Evolutionary conservation across 2,888 invertebrate genomes (phyloP).

Genomic region (Leptopilina myrica): DNA sequence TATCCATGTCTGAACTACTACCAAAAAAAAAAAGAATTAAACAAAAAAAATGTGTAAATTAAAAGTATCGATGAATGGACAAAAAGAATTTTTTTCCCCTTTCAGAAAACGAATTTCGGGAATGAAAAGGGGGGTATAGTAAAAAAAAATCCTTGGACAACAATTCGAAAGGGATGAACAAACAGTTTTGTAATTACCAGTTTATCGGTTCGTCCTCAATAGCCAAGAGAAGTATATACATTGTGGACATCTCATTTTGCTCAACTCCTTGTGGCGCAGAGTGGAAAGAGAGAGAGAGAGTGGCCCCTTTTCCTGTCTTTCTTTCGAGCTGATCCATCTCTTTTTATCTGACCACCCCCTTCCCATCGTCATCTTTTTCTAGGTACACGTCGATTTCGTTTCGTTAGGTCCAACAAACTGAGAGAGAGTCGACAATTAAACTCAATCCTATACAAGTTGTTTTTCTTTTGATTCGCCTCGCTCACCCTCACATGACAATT

Average conservation of each 20-base stretch:
- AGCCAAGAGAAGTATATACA: constrained; percentile 42
- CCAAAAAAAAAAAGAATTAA: no score
- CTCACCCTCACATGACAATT: constrained; percentile 74
- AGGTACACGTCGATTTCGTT: constrained; percentile 51
- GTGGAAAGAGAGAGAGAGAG: no score
- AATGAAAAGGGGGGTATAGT: no score
- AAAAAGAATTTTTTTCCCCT: no score
- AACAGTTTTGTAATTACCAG: constrained; percentile 69
- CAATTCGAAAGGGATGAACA: constrained; percentile 52
- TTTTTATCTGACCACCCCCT: constrained; percentile 54
- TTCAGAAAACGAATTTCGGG: no score
- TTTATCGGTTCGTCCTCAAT: constrained; percentile 63
- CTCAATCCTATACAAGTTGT: constrained; percentile 73
- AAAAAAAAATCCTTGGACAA: no score
- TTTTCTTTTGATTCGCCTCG: constrained; percentile 72
- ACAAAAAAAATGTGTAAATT: no score
- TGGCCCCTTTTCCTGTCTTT: constrained; percentile 42
- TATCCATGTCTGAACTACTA: no score
- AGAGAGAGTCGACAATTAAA: constrained; percentile 66
- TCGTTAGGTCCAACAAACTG: constrained; percentile 59
- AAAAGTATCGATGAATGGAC: no score
- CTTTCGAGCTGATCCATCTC: constrained; percentile 46
- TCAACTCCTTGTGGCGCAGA: constrained; percentile 44
- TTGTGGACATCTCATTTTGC: constrained; percentile 44
- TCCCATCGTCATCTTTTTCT: constrained; percentile 48